These are phyloP conservation scores for Chirona hameri DNA, from an alignment of 2,888 invertebrate species.

Conservation along the genomic window DNA sequence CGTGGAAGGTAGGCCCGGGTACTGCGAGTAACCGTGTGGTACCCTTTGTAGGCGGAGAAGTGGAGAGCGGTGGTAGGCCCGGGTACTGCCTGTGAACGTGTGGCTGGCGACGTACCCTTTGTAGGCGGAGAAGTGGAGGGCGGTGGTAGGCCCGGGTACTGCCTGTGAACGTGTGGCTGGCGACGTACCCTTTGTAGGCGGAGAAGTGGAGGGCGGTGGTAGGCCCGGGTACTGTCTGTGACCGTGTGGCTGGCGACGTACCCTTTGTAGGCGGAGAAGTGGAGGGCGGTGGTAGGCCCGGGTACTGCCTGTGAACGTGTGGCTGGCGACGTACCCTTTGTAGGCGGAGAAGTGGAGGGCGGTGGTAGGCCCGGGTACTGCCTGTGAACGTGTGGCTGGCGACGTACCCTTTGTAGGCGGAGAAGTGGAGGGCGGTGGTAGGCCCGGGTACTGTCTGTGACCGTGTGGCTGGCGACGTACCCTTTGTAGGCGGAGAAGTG, in stretches of 20 bases:
- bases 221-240: no score
- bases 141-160: no score
- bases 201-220: conserved; percentile 61
- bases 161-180: no score
- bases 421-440: conserved; percentile 60
- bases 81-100: no score
- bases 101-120: conserved; percentile 49
- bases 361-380: no score
- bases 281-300: conserved; percentile 59
- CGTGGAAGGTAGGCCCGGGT: no score
- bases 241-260: conserved; percentile 41
- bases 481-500: conserved; percentile 62
- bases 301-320: no score
- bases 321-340: conserved; percentile 49
- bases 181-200: conserved; percentile 55
- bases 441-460: no score
- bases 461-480: conserved; percentile 42
- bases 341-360: conserved; percentile 61
- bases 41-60: conserved; percentile 59
- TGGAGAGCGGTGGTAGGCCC: conserved; percentile 61
- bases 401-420: conserved; percentile 57
- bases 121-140: conserved; percentile 60
- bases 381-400: no score
- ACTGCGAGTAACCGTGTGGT: conserved; percentile 30
- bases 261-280: conserved; percentile 60